Evolutionary conservation across 2,888 invertebrate species (phyloP), one percentile per base, ranked within the genome.

Genomic region (Drosophila rubida): DNA sequence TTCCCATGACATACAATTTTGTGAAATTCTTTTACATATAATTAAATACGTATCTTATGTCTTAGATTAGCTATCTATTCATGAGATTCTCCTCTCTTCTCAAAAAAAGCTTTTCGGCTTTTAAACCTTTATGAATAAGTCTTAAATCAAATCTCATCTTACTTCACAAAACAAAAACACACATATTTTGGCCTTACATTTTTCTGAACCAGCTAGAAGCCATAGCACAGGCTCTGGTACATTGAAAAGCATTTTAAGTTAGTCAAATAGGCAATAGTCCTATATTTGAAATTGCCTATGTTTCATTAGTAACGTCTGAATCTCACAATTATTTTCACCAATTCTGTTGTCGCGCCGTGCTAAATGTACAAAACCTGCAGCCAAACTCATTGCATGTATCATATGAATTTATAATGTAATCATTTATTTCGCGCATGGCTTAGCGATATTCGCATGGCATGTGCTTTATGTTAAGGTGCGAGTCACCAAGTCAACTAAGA

Each of bases 361-460:
- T 42, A 39, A 49, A 14, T 39, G 23, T 16, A 37, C 6, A 37
- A 37, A 37, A 6, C 14, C 13, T 37, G 14, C 35, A 14, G 35
- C 7, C 7, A 51, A 32, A 54, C 13, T 51, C 35, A 59, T 55
- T 74, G 79, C 74, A 78, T 74, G 74, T 37, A 37, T 51, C 32
- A 61, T 53, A 42, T 58, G 37, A n/a, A 45, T 39, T 3, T 37
- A 54, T 39, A 48, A 30, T 25, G 13, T 39, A 49, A 39, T 19
- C 41, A 39, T 42, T 19, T 49, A 57, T 35, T 45, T 35, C 13
- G 30, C 35, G 58, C 54, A 50, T 64, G 49, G 53, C 39, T 59
- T 74, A 51, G 44, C 51, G 45, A 72, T 25, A 14, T 48, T 74
- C 55, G 75, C 75, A 74, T 74, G 54, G 61, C 50, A 74, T 68